These are phyloP conservation scores for Allolobophora icterica DNA, from an alignment of 2,888 invertebrate species.

Conservation along the genomic window DNA sequence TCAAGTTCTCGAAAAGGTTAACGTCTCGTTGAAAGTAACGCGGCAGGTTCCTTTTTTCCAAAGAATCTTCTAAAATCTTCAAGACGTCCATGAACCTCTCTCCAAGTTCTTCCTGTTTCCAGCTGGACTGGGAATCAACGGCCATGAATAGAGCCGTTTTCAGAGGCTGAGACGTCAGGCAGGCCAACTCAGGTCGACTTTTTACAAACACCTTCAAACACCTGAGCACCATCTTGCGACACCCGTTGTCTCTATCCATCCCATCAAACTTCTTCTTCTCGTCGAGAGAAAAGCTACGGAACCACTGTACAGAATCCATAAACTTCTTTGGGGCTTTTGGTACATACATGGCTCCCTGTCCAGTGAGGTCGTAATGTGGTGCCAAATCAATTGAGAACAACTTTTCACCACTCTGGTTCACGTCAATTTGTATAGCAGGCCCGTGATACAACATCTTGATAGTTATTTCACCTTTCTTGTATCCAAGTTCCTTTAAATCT, in stretches of 20 bases:
- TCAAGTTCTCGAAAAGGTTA: background rate
- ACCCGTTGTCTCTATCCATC: constrained; percentile 38
- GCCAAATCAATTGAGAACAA: constrained; percentile 14
- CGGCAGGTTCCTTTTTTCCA: background rate
- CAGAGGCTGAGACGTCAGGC: constrained; percentile 28
- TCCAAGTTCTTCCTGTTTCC: constrained; percentile 12
- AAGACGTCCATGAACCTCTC: constrained; percentile 14
- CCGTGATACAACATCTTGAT: background rate
- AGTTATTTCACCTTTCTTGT: background rate
- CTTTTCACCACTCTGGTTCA: background rate
- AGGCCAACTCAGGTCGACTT: constrained; percentile 21
- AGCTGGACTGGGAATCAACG: background rate
- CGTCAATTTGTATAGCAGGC: background rate
- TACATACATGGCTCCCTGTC: background rate
- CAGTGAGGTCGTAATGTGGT: constrained; percentile 1
- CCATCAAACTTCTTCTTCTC: constrained; percentile 38
- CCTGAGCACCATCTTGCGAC: constrained; percentile 37
- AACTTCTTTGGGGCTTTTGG: background rate
- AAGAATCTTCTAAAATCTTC: background rate
- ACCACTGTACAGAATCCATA: constrained; percentile 9
- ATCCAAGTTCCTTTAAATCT: background rate
- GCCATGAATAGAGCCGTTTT: constrained; percentile 28
- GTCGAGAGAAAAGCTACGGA: constrained; percentile 35
- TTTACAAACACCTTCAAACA: constrained; percentile 37
- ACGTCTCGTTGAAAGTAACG: background rate